Percentiles rank a stretch among this genome's conserved stretches.
phyloP scores from a whole-genome alignment of 2,888 invertebrate species.

The Eumacrocentrus americanus region DNA sequence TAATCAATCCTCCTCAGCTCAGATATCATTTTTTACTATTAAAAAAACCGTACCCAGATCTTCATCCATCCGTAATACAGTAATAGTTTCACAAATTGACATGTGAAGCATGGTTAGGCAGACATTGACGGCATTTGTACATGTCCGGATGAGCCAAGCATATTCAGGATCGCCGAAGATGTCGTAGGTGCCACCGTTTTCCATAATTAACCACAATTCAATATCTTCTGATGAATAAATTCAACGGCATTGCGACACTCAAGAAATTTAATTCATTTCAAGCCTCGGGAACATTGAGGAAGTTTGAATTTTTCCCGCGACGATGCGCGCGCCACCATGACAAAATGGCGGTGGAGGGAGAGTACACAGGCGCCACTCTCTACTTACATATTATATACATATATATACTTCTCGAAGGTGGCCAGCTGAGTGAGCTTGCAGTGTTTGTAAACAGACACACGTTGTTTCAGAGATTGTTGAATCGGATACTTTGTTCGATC shows the following conservation, averaged over 20 bases:
- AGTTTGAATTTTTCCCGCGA: background rate
- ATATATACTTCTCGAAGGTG: constrained; percentile 41
- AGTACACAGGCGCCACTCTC: constrained; percentile 31
- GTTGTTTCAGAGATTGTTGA: constrained; percentile 60
- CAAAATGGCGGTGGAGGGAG: constrained; percentile 22
- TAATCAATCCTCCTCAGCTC: background rate
- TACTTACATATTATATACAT: constrained; percentile 11
- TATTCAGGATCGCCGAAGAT: constrained; percentile 46
- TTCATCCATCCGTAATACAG: constrained; percentile 39
- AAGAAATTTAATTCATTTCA: no score
- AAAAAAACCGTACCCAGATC: constrained; percentile 43
- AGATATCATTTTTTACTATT: constrained; percentile 7
- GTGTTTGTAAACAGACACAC: constrained; percentile 79
- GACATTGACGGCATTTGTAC: constrained; percentile 49
- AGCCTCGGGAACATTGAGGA: background rate
- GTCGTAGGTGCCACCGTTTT: background rate
- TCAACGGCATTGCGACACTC: no score
- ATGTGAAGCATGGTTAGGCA: constrained; percentile 52
- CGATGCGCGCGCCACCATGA: constrained; percentile 31
- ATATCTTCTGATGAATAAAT: no score
- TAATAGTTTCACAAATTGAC: constrained; percentile 44
- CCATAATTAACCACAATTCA: no score
- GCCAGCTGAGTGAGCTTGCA: constrained; percentile 71
- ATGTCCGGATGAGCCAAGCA: constrained; percentile 49
- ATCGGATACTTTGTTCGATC: constrained; percentile 21